Conservation (phyloP, 2,888 invertebrate genomes). For the Dinocampus coccinellae region DNA sequence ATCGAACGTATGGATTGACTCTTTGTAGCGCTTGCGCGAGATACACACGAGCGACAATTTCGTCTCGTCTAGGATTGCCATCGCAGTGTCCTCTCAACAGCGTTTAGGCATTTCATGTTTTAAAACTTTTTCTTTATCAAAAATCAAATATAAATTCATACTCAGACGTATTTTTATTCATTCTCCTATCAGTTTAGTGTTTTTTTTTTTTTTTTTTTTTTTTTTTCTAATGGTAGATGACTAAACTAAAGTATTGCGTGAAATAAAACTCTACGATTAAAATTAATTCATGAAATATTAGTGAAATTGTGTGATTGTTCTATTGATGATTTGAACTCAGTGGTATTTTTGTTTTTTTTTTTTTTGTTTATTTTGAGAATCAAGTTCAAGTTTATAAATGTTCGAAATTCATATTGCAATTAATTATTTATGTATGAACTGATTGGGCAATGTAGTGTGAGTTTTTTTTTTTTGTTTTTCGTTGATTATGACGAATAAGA, state of each 20-base stretch:
- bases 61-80: conserved; percentile 21
- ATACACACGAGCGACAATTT: conserved; percentile 24
- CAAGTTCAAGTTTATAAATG: no score
- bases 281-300: background rate
- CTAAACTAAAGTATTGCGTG: background rate
- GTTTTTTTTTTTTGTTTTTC: no score
- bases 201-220: no score
- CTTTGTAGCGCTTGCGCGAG: conserved; percentile 50
- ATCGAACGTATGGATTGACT: conserved; percentile 44
- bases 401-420: no score
- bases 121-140: background rate
- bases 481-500: background rate
- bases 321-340: background rate
- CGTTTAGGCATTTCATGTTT: background rate
- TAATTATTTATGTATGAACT: background rate
- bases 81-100: conserved; percentile 27
- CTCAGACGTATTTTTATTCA: background rate
- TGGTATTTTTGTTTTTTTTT: background rate
- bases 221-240: background rate
- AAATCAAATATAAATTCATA: background rate
- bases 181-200: background rate
- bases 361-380: no score
- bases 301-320: background rate
- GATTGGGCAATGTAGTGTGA: background rate
- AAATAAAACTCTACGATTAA: no score